These are phyloP conservation scores for Paradisaea rubra DNA, from an alignment of 2,113 vertebrate species.

Conservation along the genomic window DNA sequence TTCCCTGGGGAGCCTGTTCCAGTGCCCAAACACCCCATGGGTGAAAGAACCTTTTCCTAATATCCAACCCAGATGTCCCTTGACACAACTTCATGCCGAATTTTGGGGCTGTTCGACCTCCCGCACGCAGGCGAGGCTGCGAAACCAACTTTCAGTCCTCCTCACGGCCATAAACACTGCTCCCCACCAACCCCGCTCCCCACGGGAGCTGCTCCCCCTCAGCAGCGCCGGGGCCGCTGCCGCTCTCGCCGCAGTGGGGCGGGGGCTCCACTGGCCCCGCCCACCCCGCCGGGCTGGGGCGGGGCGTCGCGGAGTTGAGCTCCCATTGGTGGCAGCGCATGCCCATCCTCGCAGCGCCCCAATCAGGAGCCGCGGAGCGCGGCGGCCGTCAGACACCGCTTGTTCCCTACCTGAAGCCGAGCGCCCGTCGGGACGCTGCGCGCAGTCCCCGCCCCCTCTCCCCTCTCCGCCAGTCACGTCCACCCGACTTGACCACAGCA, in stretches of 20 bases:
- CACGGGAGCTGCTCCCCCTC: fast-evolving
- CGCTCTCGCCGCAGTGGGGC: conserved; percentile 14
- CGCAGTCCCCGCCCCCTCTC: not conserved
- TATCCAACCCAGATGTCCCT: not conserved
- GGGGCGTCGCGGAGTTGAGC: fast-evolving
- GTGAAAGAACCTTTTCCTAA: not conserved
- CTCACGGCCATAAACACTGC: fast-evolving
- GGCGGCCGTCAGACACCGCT: not conserved
- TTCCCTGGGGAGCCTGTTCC: not conserved
- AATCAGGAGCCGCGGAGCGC: not conserved
- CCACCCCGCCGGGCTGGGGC: fast-evolving
- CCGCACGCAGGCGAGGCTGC: not conserved
- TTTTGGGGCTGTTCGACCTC: too few relatives aligned
- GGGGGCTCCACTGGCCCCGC: fast-evolving
- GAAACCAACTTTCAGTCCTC: too few relatives aligned
- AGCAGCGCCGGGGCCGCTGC: fast-evolving
- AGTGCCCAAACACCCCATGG: not conserved
- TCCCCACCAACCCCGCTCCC: fast-evolving
- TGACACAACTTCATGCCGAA: not conserved
- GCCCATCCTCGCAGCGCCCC: not conserved
- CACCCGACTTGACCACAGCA: fast-evolving
- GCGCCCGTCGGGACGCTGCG: not conserved
- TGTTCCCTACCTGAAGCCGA: fast-evolving
- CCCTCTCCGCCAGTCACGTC: not conserved
- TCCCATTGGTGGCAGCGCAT: fast-evolving